Conservation (phyloP, 1,140 invertebrate genomes). For the Panonychus citri region DNA sequence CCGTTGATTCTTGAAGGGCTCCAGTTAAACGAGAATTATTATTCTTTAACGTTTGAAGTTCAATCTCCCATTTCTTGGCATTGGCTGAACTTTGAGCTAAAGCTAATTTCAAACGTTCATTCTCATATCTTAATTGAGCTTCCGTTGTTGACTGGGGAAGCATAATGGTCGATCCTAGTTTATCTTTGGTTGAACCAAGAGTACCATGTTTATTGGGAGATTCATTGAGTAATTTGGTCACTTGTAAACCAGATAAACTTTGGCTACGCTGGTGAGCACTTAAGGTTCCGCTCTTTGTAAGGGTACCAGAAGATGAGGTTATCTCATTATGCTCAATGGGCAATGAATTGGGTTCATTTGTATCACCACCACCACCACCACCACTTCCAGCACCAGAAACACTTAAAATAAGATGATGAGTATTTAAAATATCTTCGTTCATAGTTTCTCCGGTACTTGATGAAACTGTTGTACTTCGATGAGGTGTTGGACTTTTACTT, state of each 20-base stretch:
- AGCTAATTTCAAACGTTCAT: slow-evolving; percentile 79
- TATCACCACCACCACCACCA: too few relatives aligned
- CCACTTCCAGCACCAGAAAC: background rate
- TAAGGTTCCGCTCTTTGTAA: background rate
- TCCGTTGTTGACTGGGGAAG: slow-evolving; percentile 31
- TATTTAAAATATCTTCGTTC: background rate
- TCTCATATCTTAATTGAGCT: slow-evolving; percentile 86
- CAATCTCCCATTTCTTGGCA: slow-evolving; percentile 95
- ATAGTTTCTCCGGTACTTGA: background rate
- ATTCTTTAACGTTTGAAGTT: slow-evolving; percentile 80
- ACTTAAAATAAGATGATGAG: background rate
- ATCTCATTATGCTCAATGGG: background rate
- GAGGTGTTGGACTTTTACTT: background rate
- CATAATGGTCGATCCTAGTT: slow-evolving; percentile 1
- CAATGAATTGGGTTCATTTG: too few relatives aligned
- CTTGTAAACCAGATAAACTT: slow-evolving; percentile 29
- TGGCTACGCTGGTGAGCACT: slow-evolving; percentile 29
- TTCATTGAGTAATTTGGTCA: slow-evolving; percentile 10
- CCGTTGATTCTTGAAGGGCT: slow-evolving; percentile 84
- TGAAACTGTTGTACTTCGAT: background rate
- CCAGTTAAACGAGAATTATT: slow-evolving; percentile 83
- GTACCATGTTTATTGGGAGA: background rate
- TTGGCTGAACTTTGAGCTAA: slow-evolving; percentile 86
- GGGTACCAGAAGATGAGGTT: too few relatives aligned
- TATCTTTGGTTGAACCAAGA: background rate